Conservation (phyloP, 2,113 vertebrate genomes). For the Dinomys branickii region DNA sequence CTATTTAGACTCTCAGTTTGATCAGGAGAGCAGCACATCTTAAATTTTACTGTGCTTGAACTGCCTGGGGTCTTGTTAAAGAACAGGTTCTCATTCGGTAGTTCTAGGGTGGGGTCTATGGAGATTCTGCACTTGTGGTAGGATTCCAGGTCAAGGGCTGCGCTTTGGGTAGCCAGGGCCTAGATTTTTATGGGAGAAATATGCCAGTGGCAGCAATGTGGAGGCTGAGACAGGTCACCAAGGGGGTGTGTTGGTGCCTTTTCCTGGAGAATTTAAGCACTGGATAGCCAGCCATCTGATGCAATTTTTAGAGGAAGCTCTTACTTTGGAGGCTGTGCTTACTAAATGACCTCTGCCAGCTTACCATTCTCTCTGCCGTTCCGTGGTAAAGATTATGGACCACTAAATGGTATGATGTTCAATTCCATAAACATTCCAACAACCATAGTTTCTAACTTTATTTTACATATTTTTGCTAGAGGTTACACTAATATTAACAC, state of each 20-base stretch:
- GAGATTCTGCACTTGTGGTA: not conserved
- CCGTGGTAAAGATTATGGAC: conserved; percentile 14
- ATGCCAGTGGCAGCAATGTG: fast-evolving
- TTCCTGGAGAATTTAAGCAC: not conserved
- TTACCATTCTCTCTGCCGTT: not conserved
- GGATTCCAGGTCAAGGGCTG: not conserved
- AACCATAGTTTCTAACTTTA: not conserved
- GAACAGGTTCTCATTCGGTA: not conserved
- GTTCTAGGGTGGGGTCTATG: not conserved
- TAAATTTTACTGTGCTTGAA: not conserved
- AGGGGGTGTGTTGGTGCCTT: not conserved
- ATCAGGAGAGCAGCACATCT: not conserved
- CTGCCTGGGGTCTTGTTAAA: not conserved
- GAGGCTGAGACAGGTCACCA: not conserved
- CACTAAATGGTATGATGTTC: not conserved
- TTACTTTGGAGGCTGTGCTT: not conserved
- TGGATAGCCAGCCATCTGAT: not conserved
- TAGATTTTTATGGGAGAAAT: not conserved
- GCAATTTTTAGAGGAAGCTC: not conserved
- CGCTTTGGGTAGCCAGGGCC: not conserved
- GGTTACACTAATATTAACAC: conserved; percentile 7
- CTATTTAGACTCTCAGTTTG: not conserved
- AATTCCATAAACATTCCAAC: not conserved
- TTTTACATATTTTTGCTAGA: not conserved
- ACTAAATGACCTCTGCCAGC: not conserved